Percentiles rank a stretch among this genome's conserved stretches.
These are phyloP conservation scores for Drosophila sechellia DNA, from an alignment of 1,140 invertebrate genomes.

Conservation along the genomic window DNA sequence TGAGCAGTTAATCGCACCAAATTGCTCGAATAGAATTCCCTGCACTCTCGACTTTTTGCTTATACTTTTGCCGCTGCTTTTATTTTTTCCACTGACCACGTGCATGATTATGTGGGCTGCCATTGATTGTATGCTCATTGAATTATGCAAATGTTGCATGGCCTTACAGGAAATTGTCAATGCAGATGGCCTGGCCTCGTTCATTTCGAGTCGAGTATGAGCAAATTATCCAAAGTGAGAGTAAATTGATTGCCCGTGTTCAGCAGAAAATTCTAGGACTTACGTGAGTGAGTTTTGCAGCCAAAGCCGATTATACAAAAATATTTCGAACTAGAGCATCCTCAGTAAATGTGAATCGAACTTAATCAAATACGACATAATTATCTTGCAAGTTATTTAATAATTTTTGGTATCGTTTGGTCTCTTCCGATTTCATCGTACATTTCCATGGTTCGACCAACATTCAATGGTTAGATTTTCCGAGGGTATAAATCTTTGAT, in stretches of 20 bases:
- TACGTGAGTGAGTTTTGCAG: slow-evolving; percentile 17
- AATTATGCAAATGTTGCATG: slow-evolving; percentile 74
- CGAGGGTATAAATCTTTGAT: slow-evolving; percentile 45
- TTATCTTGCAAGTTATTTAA: background rate
- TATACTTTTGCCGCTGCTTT: slow-evolving; percentile 1
- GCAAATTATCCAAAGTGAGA: slow-evolving; percentile 67
- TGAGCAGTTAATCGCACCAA: slow-evolving; percentile 82
- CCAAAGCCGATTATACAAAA: slow-evolving; percentile 50
- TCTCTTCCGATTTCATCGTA: background rate
- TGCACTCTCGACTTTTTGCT: slow-evolving; percentile 18
- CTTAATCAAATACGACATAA: background rate
- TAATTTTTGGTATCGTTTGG: too few relatives aligned
- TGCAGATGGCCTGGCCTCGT: slow-evolving; percentile 49
- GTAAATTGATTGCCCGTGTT: slow-evolving; percentile 69
- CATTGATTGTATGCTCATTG: slow-evolving; percentile 76
- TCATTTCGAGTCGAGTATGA: slow-evolving; percentile 11
- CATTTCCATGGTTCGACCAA: slow-evolving; percentile 42
- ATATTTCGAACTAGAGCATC: slow-evolving; percentile 25
- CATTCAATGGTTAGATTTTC: slow-evolving; percentile 12
- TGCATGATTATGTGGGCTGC: slow-evolving; percentile 63
- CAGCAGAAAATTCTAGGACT: slow-evolving; percentile 46
- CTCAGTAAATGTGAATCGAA: background rate
- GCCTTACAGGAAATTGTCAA: slow-evolving; percentile 59
- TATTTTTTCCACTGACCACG: slow-evolving; percentile 20
- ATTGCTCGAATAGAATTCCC: slow-evolving; percentile 76